Conservation (phyloP, 2,888 invertebrate species). For the Drosophila peninsularis region DNA sequence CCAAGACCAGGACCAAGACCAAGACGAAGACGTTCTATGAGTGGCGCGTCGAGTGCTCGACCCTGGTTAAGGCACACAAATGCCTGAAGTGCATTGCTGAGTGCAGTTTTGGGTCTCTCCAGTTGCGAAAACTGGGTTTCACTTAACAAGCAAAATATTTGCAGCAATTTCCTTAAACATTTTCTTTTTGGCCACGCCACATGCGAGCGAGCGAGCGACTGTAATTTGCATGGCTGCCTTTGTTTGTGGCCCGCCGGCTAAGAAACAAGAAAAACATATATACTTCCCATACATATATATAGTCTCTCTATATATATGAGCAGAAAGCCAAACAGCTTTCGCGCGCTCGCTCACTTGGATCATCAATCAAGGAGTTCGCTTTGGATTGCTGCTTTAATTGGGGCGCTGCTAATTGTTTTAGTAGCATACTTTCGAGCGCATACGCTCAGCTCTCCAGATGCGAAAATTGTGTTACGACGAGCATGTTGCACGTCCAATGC, state of each 20-base stretch:
- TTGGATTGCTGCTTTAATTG: conserved; percentile 74
- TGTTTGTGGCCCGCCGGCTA: conserved; percentile 43
- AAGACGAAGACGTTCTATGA: conserved; percentile 48
- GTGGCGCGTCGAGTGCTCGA: conserved; percentile 19
- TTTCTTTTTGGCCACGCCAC: conserved; percentile 65
- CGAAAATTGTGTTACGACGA: conserved; percentile 67
- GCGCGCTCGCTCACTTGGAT: conserved; percentile 31
- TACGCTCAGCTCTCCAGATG: conserved; percentile 1
- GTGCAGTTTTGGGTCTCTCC: conserved; percentile 42
- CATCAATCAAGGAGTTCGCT: conserved; percentile 69
- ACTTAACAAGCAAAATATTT: conserved; percentile 81
- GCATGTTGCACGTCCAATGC: conserved; percentile 44
- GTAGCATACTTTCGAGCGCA: conserved; percentile 73
- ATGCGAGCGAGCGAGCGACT: conserved; percentile 18
- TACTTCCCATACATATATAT: neutral
- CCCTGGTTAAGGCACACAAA: conserved; percentile 51
- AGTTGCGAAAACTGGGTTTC: conserved; percentile 70
- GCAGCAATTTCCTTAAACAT: conserved; percentile 81
- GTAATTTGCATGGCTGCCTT: conserved; percentile 62
- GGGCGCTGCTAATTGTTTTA: conserved; percentile 75
- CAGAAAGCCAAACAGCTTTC: conserved; percentile 34
- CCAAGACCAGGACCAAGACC: conserved; percentile 22
- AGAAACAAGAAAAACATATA: conserved; percentile 35
- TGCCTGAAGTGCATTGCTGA: conserved; percentile 73
- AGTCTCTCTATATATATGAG: neutral